A percentile compares a stretch with the other conserved stretches of the same genome.
phyloP scores from a whole-genome alignment of 2,113 vertebrate species.

The Scomber japonicus region DNA sequence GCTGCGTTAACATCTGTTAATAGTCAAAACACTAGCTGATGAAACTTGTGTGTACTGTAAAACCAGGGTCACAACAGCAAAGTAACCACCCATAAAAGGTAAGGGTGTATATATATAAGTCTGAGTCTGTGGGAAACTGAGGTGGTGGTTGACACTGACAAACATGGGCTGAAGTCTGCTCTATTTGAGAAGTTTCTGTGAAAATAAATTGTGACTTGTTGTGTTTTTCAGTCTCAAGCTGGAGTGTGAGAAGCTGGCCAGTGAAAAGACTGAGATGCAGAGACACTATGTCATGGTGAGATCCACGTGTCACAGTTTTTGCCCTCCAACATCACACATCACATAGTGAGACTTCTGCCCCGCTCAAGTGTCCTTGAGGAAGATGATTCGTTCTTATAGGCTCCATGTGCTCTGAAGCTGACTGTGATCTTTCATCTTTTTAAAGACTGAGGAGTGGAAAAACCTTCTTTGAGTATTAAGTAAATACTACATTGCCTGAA shows the following conservation, averaged over 20 bases:
- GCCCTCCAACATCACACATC: constrained; percentile 4
- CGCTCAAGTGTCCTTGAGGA: constrained; percentile 27
- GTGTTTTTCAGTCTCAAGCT: constrained; percentile 91
- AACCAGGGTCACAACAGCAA: neutral
- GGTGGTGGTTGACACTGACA: neutral
- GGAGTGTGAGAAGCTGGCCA: constrained; percentile 98
- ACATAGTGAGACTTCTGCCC: neutral
- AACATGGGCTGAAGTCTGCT: neutral
- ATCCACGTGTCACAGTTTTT: constrained; percentile 23
- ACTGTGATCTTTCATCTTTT: constrained; percentile 9
- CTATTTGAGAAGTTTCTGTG: neutral
- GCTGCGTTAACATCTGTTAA: neutral
- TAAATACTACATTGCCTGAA: constrained; percentile 7
- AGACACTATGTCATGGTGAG: constrained; percentile 98
- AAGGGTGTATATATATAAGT: neutral
- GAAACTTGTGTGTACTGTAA: neutral
- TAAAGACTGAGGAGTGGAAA: neutral
- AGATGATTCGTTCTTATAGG: constrained; percentile 16
- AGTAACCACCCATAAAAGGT: neutral
- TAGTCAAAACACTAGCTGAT: neutral
- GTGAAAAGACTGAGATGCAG: constrained; percentile 99
- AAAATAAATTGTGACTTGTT: constrained; percentile 22
- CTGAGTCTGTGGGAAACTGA: neutral
- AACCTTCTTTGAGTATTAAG: neutral
- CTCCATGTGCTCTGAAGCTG: constrained; percentile 5